Percentiles rank a stretch among this genome's conserved stretches.
phyloP scores from a whole-genome alignment of 2,888 invertebrate species.

The Bombylius discolor region DNA sequence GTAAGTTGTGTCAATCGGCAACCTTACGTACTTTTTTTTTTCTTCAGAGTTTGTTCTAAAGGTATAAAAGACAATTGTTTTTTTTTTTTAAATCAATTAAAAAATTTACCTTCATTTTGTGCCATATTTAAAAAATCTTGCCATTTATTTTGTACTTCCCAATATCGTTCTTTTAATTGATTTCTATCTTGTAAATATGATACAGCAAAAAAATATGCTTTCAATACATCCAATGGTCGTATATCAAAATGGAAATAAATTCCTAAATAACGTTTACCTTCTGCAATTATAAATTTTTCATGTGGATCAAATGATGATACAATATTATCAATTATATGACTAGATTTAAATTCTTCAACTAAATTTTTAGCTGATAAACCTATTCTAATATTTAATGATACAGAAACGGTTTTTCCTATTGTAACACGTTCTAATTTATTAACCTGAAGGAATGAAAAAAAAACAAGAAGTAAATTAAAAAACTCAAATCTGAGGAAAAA shows the following conservation, averaged over 20 bases:
- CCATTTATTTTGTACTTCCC: conserved; percentile 42
- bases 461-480: background rate
- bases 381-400: conserved; percentile 30
- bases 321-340: conserved; percentile 32
- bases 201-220: conserved; percentile 36
- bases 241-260: conserved; percentile 36
- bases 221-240: conserved; percentile 32
- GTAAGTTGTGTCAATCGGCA: no score
- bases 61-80: no score
- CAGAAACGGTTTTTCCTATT: conserved; percentile 40
- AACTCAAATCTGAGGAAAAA: background rate
- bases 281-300: conserved; percentile 35
- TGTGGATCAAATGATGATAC: conserved; percentile 36
- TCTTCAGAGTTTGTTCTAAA: no score
- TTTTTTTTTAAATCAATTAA: no score
- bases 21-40: no score
- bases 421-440: conserved; percentile 63
- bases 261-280: conserved; percentile 31
- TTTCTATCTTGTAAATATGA: conserved; percentile 35
- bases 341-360: conserved; percentile 32
- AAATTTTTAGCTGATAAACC: conserved; percentile 33
- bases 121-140: conserved; percentile 32
- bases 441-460: conserved; percentile 18
- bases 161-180: conserved; percentile 37
- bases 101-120: conserved; percentile 34